phyloP scores from a whole-genome alignment of 2,797 vertebrate species.

The Catostomus latipinnis region DNA sequence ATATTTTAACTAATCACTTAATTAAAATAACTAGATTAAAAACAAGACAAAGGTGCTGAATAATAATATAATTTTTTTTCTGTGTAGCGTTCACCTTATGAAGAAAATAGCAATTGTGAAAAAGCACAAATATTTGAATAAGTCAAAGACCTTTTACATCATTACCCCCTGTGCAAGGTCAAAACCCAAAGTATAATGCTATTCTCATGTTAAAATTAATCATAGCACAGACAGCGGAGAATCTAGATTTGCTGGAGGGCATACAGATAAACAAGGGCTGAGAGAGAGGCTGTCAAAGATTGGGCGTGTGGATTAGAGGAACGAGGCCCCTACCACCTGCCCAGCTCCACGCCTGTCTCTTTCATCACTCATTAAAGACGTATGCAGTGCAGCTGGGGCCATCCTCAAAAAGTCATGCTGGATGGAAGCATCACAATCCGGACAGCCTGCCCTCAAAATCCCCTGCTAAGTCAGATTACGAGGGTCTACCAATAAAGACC shows the following conservation, averaged over 20 bases:
- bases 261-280: constrained; percentile 45
- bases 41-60: no score
- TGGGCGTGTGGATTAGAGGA: constrained; percentile 38
- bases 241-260: constrained; percentile 68
- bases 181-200: constrained; percentile 36
- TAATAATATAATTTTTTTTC: no score
- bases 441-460: constrained; percentile 51
- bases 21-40: no score
- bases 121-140: neutral
- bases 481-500: constrained; percentile 63
- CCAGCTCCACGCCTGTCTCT: constrained; percentile 69
- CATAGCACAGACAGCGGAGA: constrained; percentile 47
- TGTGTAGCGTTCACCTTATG: no score
- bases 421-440: constrained; percentile 61
- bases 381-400: constrained; percentile 71
- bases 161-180: neutral
- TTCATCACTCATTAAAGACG: constrained; percentile 80
- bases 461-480: constrained; percentile 29
- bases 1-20: no score
- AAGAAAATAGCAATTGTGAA: neutral
- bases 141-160: neutral
- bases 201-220: constrained; percentile 26
- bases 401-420: constrained; percentile 68
- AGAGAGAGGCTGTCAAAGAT: constrained; percentile 62
- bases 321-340: constrained; percentile 38